phyloP scores from a whole-genome alignment of 2,888 invertebrate species.

The Eudasyphora cyanicolor region DNA sequence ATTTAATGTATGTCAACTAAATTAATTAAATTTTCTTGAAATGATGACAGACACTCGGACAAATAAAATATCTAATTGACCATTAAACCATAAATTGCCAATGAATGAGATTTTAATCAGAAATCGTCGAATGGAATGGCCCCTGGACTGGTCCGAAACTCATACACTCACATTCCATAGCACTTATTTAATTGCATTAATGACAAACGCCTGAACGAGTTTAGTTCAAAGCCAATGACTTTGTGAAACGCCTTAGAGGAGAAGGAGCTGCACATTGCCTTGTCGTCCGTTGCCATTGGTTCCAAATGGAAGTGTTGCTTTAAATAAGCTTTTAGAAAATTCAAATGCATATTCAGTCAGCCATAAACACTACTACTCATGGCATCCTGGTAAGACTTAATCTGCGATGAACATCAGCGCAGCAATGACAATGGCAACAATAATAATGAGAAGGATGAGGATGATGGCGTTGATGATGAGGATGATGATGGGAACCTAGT shows the following conservation, averaged over 20 bases:
- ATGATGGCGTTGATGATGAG: neutral
- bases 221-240: neutral
- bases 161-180: neutral
- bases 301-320: no score
- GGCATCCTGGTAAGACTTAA: neutral
- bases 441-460: neutral
- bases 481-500: constrained; percentile 43
- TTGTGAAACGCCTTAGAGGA: neutral
- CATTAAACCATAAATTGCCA: constrained; percentile 32
- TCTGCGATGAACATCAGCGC: neutral
- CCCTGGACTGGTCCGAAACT: neutral
- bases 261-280: neutral
- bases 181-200: constrained; percentile 41
- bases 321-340: no score
- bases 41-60: neutral
- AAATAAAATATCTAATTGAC: constrained; percentile 31
- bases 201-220: constrained; percentile 28
- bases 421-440: neutral
- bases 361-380: neutral
- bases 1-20: neutral
- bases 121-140: no score
- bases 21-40: neutral
- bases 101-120: constrained; percentile 56
- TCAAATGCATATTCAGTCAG: no score
- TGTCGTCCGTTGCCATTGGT: neutral